Evolutionary conservation across 2,888 invertebrate species (phyloP), one percentile per base, ranked within the genome.

Genomic region (Synergus laeviventris): DNA sequence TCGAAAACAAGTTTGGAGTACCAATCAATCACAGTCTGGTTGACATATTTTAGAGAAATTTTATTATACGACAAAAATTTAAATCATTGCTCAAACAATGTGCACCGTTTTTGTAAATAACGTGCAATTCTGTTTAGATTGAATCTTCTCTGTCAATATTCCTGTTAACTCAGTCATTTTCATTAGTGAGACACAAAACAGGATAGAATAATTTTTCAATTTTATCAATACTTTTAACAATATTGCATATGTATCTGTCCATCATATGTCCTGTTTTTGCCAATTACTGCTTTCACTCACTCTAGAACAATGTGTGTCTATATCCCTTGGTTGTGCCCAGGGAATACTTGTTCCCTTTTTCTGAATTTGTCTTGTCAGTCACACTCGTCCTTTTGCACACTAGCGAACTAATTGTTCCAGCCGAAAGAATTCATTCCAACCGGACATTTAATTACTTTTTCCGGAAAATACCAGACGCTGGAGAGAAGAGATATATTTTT

Each of bases 381-480:
- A 38, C 18, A 62, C 39, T 60, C 38, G 70, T 39, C 56, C 70
- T 74, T 75, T 66, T 76, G 42, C 38, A 56, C 77, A 16, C 78
- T 76, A 73, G 77, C 70, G 76, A 79, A 84, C 84, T 86, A 86
- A 87, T 85, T 83, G 83, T 84, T 85, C 84, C 83, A 78, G 79
- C 79, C 81, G 83, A 81, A 86, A 83, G 84, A 85, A 86, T 86
- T 86, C 85, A 83, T 86, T 84, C 78, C 84, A 75, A 74, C 76
- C 64, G 82, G 83, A 79, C 85, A 81, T 83, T 86, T 86, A 86
- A 87, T 87, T 87, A 86, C 81, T 79, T 82, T 81, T 83, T 86
- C 16, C 39, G 66, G 66, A 45, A 56, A 62, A 75, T 39, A 59
- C 31, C 24, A 56, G 54, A 45, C 18, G 16, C 21, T 31, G 38